These are phyloP conservation scores for Tetrapedia diversipes DNA, from an alignment of 2,888 invertebrate species.

Conservation along the genomic window DNA sequence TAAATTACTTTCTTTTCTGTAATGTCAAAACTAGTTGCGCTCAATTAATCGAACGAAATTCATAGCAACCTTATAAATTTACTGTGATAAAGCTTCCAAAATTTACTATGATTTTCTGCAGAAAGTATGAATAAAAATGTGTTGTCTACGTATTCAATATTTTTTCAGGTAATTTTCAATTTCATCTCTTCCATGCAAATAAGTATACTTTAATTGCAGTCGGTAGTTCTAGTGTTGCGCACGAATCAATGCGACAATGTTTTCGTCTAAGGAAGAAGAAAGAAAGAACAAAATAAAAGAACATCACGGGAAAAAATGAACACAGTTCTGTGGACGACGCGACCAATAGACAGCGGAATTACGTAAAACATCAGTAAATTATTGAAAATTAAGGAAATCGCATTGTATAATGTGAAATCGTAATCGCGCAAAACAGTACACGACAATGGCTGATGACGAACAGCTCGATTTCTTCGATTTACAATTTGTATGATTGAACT, in stretches of 20 bases:
- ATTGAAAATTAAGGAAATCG: slow-evolving; percentile 51
- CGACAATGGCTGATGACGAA: background rate
- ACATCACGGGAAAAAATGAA: background rate
- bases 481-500: no score
- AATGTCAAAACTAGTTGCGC: background rate
- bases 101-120: no score
- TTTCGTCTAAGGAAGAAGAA: background rate
- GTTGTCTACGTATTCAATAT: no score
- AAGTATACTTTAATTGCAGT: no score
- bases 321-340: background rate
- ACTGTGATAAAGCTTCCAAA: no score
- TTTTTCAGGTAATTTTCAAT: no score
- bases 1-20: background rate
- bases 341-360: slow-evolving; percentile 8
- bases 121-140: no score
- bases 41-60: background rate
- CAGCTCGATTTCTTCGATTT: background rate
- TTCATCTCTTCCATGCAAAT: no score
- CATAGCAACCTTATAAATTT: no score
- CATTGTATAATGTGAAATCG: slow-evolving; percentile 24
- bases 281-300: background rate
- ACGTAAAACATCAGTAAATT: slow-evolving; percentile 31
- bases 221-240: no score
- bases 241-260: no score
- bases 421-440: background rate